Base-by-base conservation (phyloP, 2,888 invertebrate genomes). In the Ectemnius continuus region DNA sequence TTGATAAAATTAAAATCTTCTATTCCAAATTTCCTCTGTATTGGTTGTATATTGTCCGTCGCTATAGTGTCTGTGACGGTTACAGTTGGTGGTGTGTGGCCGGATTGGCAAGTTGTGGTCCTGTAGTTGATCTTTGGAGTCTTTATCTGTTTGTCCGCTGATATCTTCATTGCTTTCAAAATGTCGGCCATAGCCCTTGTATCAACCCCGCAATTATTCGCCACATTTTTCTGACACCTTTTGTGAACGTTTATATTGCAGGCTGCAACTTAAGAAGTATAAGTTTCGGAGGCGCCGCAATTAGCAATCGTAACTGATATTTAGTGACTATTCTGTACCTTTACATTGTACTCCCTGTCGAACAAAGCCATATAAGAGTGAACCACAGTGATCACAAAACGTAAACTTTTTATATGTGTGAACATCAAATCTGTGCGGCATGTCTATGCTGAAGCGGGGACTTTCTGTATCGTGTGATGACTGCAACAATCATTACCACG, bases 371-470 rank as follows among this genome's bases (percentile, higher is more conserved):
- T 99, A 99, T 77, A 99, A 94, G 91, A 99, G 93, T 76, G 98
- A 98, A 84, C 99, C 99, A 92, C 99, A 99, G 92, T 99, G 99
- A 93, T 99, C 99, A 93, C 99, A 99, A 93, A 99, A 99, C 45
- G 99, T 99, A 92, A 99, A 98, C 84, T 98, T 94, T 93, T 98
- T 98, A 93, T 98, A 99, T 86, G 95, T 99, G 93, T 99, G 99
- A 88, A 98, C 96, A 86, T 95, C 95, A 92, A 97, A 98, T 79
- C 98, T 96, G 92, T 99, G 99, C 84, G 99, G 99, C 88, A 99
- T 95, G 93, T 99, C 99, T 88, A 99, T 99, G 92, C 96, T 99
- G 93, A 99, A 99, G 81, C 99, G 94, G 91, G 95, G 94, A 61
- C 95, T 95, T 89, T 93, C 94, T 79, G 94, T 93, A 81, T 92